Evolutionary conservation across 2,113 vertebrate species (phyloP).

Genomic region (Falco punctatus): DNA sequence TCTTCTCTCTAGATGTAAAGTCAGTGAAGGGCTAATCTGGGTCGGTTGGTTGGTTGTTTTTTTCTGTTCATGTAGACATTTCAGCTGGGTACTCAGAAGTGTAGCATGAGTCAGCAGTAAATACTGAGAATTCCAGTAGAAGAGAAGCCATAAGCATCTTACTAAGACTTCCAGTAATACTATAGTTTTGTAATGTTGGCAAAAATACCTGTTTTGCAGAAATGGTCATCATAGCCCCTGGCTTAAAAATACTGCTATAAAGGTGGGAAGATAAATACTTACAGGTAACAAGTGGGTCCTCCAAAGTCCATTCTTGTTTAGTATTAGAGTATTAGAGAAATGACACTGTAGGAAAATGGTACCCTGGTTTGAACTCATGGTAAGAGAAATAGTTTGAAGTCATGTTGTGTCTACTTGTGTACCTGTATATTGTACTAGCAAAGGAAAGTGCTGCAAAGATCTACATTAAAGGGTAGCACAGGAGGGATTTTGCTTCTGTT

Average conservation of each 20-base stretch:
- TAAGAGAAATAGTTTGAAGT: neutral
- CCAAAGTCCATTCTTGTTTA: neutral
- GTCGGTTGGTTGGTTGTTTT: neutral
- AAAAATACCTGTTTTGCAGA: neutral
- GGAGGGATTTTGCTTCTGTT: neutral
- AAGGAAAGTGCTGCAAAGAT: neutral
- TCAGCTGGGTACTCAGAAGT: neutral
- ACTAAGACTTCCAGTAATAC: conserved; percentile 22
- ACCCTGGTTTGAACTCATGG: neutral
- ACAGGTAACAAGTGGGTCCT: neutral
- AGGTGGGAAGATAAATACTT: neutral
- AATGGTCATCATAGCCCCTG: neutral
- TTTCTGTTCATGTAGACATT: conserved; percentile 9
- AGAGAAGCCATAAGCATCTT: neutral
- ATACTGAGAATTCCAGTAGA: conserved; percentile 14
- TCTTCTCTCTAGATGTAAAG: neutral
- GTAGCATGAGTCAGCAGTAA: conserved; percentile 17
- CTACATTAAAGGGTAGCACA: neutral
- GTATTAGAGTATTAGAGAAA: too few relatives aligned
- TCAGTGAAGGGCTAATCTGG: neutral
- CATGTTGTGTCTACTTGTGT: neutral
- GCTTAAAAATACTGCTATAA: neutral
- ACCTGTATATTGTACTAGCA: neutral
- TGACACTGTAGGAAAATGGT: neutral
- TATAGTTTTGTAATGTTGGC: neutral